Evolutionary conservation across 2,888 invertebrate genomes (phyloP), one percentile per base, ranked within the genome.

Genomic region (Troglohyphantes excavatus): DNA sequence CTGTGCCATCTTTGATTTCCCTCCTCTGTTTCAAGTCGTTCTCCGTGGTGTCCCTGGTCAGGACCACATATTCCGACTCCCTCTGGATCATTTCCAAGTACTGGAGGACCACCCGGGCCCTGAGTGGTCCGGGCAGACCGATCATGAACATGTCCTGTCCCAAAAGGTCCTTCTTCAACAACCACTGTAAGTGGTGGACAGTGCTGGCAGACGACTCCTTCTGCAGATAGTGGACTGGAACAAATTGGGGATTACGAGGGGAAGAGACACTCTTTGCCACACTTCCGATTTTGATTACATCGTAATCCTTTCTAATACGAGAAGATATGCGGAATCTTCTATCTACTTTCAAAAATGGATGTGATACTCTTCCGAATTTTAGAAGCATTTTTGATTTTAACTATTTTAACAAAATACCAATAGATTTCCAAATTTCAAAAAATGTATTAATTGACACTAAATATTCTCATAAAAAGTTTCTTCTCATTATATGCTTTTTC

Each of bases 21-120:
- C 99, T 95, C 76, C 99, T 94, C 93, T 99, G 99, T 93, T 99
- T 99, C 29, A 99, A 95, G 94, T 99, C 99, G 3, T 98, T 97
- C 94, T 99, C 99, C 0, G 99, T 99, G 0, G 99, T 98, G 93
- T 99, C 99, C 91, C 99, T 95, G 29, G 98, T 98, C 21, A 99
- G 94, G 0, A 98, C 96, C 27, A 99, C 96, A 94, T 98, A 99
- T 93, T 99, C 99, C 76, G 97, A 94, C 94, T 99, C 99, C 79
- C 97, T 95, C 92, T 96, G 96, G 0, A 97, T 98, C 81, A 99
- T 93, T 93, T 99, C 97, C 92, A 97, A 97, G 91, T 94, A 94
- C 93, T 97, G 96, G 94, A 98, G 95, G 0, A 98, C 98, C 78
- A 99, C 94, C 93, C 96, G 95, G 78, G 98, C 94, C 92, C 97